Base-by-base conservation (phyloP, 2,113 vertebrate genomes). In the Ceyx cyanopectus region DNA sequence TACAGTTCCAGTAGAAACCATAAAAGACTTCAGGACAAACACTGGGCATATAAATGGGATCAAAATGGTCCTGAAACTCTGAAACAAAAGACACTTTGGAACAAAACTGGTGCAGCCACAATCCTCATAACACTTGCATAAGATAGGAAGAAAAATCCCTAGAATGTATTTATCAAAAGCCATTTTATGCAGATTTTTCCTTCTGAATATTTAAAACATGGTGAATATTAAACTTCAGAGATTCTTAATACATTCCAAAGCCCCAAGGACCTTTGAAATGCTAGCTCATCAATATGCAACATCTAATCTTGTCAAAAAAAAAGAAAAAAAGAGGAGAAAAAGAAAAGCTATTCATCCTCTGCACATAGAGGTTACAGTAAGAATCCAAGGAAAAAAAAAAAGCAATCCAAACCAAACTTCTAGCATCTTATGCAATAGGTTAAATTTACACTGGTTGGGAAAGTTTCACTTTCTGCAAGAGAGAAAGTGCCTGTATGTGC, bases 251-350 rank as follows among this genome's bases (percentile, higher is more conserved):
- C 4, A 41, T 77, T 89, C 81, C 68, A 88, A 65, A 93, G 90
- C 93, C 94, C 90, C 65, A 74, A 0, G 13, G 92, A 96, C 95
- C 93, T 95, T 95, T 97, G 94, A 97, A 94, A 95, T 81, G 85
- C 85, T 95, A 90, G 90, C 90, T 94, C 92, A 95, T 96, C 96
- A 94, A 95, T 95, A 97, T 96, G 93, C 88, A 97, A 88, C 87
- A 94, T 94, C 95, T 95, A 93, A 89, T 92, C 90, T 96, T 91
- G 68, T 89, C 48, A 81, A 74, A 32, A 58, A 58, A 70, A 54
- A 75, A 93, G 63, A 61, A 75, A 24, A 60, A 30, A 4, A 7
- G 9, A 45, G 14, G 22, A 7, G 11, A 1, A 5, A 18, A 61
- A 81, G 46, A 74, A 65, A 82, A 95, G 75, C 77, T 77, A 83